Conservation (phyloP, 2,113 vertebrate genomes). For the Heliornis fulica region DNA sequence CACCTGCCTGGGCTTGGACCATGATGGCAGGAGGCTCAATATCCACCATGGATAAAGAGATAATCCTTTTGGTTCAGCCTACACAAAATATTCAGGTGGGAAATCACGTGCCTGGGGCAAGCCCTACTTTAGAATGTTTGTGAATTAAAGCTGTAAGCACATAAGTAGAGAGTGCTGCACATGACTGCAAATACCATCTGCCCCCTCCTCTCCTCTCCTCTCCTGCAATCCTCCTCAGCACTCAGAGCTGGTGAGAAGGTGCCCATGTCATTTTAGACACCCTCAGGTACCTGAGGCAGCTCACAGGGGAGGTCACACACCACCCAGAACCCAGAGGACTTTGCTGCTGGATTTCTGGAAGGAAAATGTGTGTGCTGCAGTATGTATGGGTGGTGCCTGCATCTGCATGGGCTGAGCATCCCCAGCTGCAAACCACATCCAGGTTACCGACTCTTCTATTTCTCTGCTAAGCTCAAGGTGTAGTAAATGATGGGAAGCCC, state of each 20-base stretch:
- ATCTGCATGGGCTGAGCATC: neutral
- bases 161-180: neutral
- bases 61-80: neutral
- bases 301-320: neutral
- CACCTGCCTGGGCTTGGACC: neutral
- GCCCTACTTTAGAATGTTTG: neutral
- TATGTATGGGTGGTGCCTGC: neutral
- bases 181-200: neutral
- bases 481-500: neutral
- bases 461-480: neutral
- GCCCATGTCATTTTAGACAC: rapidly evolving
- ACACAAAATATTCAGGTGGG: neutral
- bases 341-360: neutral
- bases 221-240: neutral
- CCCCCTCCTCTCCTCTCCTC: neutral
- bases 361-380: rapidly evolving
- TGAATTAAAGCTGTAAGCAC: neutral
- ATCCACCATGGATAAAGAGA: neutral
- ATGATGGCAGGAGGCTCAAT: neutral
- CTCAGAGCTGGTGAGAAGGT: neutral
- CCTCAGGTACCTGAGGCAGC: neutral
- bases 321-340: neutral
- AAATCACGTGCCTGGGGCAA: neutral
- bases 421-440: rapidly evolving
- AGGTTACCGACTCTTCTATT: neutral